phyloP scores from a whole-genome alignment of 1,140 invertebrate species.

The Drosophila repleta region DNA sequence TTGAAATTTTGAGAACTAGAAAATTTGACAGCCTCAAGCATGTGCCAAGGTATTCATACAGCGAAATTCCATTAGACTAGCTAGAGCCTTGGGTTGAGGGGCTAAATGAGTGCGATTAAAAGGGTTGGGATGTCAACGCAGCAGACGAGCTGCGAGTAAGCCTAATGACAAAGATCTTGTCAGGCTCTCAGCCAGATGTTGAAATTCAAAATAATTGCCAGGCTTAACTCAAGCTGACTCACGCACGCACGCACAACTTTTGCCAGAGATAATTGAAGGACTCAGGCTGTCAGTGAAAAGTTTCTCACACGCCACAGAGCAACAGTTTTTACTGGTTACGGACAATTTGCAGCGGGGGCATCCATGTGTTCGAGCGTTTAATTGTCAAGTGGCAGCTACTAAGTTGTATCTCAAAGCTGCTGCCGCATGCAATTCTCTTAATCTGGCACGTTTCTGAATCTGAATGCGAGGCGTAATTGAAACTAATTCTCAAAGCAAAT shows the following conservation, averaged over 20 bases:
- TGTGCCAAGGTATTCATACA: slow-evolving; percentile 7
- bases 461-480: slow-evolving; percentile 65
- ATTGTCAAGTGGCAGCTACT: slow-evolving; percentile 30
- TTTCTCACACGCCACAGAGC: background rate
- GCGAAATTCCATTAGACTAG: slow-evolving; percentile 40
- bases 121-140: slow-evolving; percentile 10
- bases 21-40: slow-evolving; percentile 55
- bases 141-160: background rate
- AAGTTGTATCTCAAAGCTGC: slow-evolving; percentile 5
- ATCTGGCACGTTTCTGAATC: slow-evolving; percentile 5
- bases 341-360: background rate
- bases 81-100: slow-evolving; percentile 10
- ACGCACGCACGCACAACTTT: background rate
- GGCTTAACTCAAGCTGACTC: slow-evolving; percentile 4
- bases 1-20: slow-evolving; percentile 49
- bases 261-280: slow-evolving; percentile 29
- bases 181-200: background rate
- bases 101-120: slow-evolving; percentile 23
- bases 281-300: slow-evolving; percentile 13
- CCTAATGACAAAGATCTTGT: background rate
- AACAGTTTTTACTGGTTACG: background rate
- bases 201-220: slow-evolving; percentile 30
- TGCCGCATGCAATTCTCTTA: slow-evolving; percentile 1
- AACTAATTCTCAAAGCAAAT: slow-evolving; percentile 75
- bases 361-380: slow-evolving; percentile 3